phyloP scores from a whole-genome alignment of 2,113 vertebrate species.

The Pao palembangensis region DNA sequence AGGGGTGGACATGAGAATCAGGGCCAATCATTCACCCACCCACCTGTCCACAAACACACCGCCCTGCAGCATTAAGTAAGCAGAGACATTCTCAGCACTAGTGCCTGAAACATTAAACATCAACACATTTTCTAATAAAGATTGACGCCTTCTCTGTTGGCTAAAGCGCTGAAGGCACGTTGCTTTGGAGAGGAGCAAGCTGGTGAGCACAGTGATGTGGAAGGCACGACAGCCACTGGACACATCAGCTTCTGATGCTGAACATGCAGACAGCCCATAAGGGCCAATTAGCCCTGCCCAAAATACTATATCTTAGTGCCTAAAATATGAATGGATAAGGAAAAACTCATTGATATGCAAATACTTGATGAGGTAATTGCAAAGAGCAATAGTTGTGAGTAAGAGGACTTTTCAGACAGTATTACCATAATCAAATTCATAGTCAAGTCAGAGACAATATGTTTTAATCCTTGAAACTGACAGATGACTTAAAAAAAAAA shows the following conservation, averaged over 20 bases:
- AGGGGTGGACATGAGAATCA: conserved; percentile 1
- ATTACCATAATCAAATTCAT: too few relatives aligned
- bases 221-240: conserved; percentile 25
- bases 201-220: background rate
- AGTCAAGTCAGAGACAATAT: too few relatives aligned
- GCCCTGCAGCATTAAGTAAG: conserved; percentile 11
- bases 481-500: background rate
- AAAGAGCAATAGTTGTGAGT: background rate
- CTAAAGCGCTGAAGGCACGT: conserved; percentile 31
- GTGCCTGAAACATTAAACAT: conserved; percentile 47
- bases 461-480: background rate
- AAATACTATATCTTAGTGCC: conserved; percentile 36
- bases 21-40: conserved; percentile 8
- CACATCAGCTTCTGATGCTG: conserved; percentile 38
- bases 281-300: conserved; percentile 32
- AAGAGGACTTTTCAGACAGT: too few relatives aligned
- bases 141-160: conserved; percentile 41
- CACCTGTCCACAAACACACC: conserved; percentile 11
- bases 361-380: background rate
- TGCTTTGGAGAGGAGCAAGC: conserved; percentile 24
- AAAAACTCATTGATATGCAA: background rate
- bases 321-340: background rate
- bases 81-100: conserved; percentile 21
- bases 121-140: conserved; percentile 61
- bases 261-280: conserved; percentile 38